A percentile compares a stretch with the other conserved stretches of the same genome.
phyloP scores from a whole-genome alignment of 2,113 vertebrate species.

The Siniperca chuatsi region DNA sequence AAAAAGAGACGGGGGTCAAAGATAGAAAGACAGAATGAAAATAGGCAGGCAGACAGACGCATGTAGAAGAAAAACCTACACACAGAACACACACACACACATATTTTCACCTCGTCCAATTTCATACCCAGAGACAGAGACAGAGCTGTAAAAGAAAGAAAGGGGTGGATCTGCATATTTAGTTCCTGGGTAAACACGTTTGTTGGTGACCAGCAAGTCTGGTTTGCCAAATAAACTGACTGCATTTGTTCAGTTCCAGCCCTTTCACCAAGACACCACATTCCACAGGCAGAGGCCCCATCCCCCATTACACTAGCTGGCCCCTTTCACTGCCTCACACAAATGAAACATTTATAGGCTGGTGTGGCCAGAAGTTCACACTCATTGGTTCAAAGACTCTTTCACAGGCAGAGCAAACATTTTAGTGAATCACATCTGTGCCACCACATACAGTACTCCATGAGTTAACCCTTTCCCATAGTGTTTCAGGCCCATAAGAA shows the following conservation, averaged over 20 bases:
- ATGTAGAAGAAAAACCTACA: conserved; percentile 1
- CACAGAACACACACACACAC: neutral
- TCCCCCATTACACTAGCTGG: conserved; percentile 78
- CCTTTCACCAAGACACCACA: conserved; percentile 84
- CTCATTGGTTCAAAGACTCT: conserved; percentile 83
- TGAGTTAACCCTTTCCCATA: conserved; percentile 58
- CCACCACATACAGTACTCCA: conserved; percentile 68
- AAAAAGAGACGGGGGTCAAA: conserved; percentile 4
- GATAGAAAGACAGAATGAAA: conserved; percentile 44
- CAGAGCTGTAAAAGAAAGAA: conserved; percentile 28
- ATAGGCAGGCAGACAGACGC: conserved; percentile 27
- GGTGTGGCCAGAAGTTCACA: conserved; percentile 82
- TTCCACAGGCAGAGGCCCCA: conserved; percentile 80
- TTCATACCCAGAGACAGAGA: conserved; percentile 20
- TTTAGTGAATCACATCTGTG: conserved; percentile 80
- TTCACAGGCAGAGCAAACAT: conserved; percentile 82
- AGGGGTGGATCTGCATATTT: conserved; percentile 60
- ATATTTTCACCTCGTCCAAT: conserved; percentile 14
- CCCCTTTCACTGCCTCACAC: conserved; percentile 78
- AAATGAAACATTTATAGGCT: conserved; percentile 83
- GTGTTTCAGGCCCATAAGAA: neutral
- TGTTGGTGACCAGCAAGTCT: conserved; percentile 71
- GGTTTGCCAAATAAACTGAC: conserved; percentile 82
- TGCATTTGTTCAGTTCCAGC: conserved; percentile 80
- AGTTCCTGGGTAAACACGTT: conserved; percentile 74